A percentile compares a stretch with the other conserved stretches of the same genome.
phyloP scores from a whole-genome alignment of 2,888 invertebrate genomes.

The Petrophora chlorosata region DNA sequence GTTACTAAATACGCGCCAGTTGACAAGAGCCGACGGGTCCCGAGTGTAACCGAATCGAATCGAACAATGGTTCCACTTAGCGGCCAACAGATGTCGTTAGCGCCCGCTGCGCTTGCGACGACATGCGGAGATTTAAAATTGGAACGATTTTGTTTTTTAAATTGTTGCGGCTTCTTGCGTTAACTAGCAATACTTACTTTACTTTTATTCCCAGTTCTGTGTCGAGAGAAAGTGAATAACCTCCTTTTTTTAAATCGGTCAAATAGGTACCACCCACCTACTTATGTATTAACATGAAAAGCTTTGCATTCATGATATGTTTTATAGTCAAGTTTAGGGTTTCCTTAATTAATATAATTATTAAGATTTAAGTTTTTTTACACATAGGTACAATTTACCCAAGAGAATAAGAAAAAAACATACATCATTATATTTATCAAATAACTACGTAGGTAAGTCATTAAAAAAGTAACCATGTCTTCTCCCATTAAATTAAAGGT shows the following conservation, averaged over 20 bases:
- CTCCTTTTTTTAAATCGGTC: too few relatives aligned
- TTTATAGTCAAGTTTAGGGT: too few relatives aligned
- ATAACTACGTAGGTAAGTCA: too few relatives aligned
- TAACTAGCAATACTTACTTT: neutral
- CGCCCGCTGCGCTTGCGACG: slow-evolving; percentile 67
- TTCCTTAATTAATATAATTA: too few relatives aligned
- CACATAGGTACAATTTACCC: too few relatives aligned
- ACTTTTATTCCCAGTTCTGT: neutral
- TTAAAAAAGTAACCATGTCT: neutral
- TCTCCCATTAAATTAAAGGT: neutral
- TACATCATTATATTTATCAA: too few relatives aligned
- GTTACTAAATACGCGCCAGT: slow-evolving; percentile 70
- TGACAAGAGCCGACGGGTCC: slow-evolving; percentile 67
- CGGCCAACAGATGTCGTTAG: slow-evolving; percentile 79
- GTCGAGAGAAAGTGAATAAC: too few relatives aligned
- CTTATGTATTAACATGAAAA: too few relatives aligned
- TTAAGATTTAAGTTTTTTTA: too few relatives aligned
- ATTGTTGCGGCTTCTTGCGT: slow-evolving; percentile 26
- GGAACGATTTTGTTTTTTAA: slow-evolving; percentile 44
- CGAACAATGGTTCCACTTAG: slow-evolving; percentile 77
- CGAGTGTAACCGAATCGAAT: slow-evolving; percentile 70
- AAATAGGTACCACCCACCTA: too few relatives aligned
- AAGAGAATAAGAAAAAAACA: too few relatives aligned
- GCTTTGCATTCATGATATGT: too few relatives aligned
- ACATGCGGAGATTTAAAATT: slow-evolving; percentile 67